These are phyloP conservation scores for Microctonus brassicae DNA, from an alignment of 2,888 invertebrate species.

Conservation along the genomic window DNA sequence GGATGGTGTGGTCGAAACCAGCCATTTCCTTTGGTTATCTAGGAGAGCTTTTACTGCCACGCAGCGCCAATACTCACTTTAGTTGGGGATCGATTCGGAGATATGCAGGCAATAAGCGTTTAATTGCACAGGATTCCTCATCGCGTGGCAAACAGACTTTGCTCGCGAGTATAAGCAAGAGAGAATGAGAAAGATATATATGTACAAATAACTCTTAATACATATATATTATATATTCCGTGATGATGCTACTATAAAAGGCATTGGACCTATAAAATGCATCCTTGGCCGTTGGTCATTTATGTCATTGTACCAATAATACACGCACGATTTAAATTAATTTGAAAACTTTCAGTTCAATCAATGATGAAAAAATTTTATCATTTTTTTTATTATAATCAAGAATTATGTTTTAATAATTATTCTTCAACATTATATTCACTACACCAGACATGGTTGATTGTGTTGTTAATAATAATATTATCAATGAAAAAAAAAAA, in stretches of 20 bases:
- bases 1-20: background rate
- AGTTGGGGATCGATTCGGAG: conserved; percentile 68
- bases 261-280: conserved; percentile 69
- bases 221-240: conserved; percentile 45
- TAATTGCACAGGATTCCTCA: conserved; percentile 70
- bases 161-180: background rate
- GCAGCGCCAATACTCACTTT: conserved; percentile 66
- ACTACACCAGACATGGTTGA: no score
- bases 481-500: no score
- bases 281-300: conserved; percentile 67
- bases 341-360: no score
- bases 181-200: no score
- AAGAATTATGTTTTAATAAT: no score
- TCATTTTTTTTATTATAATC: no score
- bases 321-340: background rate
- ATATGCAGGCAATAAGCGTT: conserved; percentile 70
- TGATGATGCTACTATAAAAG: conserved; percentile 65
- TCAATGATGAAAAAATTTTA: no score
- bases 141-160: conserved; percentile 41
- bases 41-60: conserved; percentile 65
- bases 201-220: background rate
- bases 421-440: no score
- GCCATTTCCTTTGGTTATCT: conserved; percentile 54
- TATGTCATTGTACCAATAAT: conserved; percentile 66
- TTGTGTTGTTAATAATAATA: no score